These are phyloP conservation scores for Mus pahari DNA, from an alignment of 2,113 vertebrate genomes.

Conservation along the genomic window DNA sequence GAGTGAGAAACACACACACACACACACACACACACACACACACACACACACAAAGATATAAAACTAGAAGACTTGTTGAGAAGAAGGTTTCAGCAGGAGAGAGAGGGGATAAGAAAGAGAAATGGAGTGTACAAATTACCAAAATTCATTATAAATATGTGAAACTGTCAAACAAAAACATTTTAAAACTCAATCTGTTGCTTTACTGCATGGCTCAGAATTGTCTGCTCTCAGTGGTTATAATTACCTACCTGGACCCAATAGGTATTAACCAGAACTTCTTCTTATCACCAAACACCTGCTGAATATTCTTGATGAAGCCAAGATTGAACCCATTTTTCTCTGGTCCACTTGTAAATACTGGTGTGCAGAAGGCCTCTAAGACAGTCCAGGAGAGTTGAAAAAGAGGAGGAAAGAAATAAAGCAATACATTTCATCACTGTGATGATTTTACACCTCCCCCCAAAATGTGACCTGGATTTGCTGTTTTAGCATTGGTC, in stretches of 20 bases:
- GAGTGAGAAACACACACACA: neutral
- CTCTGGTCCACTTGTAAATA: conserved; percentile 94
- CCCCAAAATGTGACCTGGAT: conserved; percentile 15
- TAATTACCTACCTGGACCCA: conserved; percentile 91
- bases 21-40: neutral
- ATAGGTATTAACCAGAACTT: conserved; percentile 95
- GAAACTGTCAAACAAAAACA: neutral
- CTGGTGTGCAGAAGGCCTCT: conserved; percentile 97
- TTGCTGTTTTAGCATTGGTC: neutral
- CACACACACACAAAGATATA: neutral
- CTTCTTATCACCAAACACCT: conserved; percentile 96
- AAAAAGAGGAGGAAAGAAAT: conserved; percentile 38
- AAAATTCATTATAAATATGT: neutral
- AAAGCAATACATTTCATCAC: conserved; percentile 61
- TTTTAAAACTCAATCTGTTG: neutral
- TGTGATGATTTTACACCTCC: conserved; percentile 41
- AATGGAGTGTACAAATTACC: neutral
- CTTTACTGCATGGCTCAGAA: neutral
- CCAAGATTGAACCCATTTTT: conserved; percentile 97
- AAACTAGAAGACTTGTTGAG: neutral
- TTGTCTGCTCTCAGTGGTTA: conserved; percentile 41
- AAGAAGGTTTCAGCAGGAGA: neutral
- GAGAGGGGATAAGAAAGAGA: neutral
- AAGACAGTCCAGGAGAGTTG: conserved; percentile 40
- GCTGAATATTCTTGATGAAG: conserved; percentile 92